Evolutionary conservation across 2,113 vertebrate genomes (phyloP).

Genomic region (Pongo pygmaeus): DNA sequence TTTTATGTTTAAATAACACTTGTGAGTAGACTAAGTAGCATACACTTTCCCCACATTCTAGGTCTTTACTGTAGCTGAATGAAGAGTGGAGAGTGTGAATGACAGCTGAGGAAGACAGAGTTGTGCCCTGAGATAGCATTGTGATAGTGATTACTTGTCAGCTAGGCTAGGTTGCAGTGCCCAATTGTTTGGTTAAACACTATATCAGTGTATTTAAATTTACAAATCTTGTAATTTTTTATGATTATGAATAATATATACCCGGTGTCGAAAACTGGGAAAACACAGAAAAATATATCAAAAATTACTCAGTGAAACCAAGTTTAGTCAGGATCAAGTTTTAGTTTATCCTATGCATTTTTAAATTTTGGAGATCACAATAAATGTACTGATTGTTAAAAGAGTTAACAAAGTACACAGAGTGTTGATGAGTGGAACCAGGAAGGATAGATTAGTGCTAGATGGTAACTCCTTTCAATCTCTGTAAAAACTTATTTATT

Average conservation of each 20-base stretch:
- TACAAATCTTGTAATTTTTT: neutral
- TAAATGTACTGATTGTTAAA: neutral
- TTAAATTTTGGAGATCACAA: neutral
- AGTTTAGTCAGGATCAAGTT: neutral
- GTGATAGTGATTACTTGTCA: neutral
- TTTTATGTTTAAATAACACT: neutral
- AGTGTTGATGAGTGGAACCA: neutral
- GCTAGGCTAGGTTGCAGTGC: too few species aligned
- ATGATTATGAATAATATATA: neutral
- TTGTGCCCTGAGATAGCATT: too few species aligned
- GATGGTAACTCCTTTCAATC: neutral
- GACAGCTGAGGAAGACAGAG: neutral
- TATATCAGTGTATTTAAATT: neutral
- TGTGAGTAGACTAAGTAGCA: neutral
- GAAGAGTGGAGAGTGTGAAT: neutral
- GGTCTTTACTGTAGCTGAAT: neutral
- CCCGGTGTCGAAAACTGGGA: neutral
- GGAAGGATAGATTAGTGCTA: neutral
- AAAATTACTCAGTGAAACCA: neutral
- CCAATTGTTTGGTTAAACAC: neutral
- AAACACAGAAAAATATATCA: neutral
- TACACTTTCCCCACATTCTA: neutral
- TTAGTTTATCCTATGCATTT: neutral
- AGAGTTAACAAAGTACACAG: neutral
- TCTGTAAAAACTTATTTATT: neutral